Percentiles rank a stretch among this genome's conserved stretches.
Evolutionary conservation across 2,113 vertebrate genomes (phyloP).

Genomic region (Festucalex cinctus): DNA sequence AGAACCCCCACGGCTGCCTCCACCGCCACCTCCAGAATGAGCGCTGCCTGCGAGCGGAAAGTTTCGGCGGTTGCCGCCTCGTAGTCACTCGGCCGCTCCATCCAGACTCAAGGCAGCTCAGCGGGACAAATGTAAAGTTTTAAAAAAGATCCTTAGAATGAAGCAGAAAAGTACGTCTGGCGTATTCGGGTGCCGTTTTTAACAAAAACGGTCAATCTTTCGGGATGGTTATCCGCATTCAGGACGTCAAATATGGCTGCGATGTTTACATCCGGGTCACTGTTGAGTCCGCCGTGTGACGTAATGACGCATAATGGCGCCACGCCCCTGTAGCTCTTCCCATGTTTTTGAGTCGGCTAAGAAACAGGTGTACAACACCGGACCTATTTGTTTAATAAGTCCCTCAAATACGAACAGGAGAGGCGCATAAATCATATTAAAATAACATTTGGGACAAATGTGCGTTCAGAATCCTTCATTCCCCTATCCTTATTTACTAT

Average conservation of each 20-base stretch:
- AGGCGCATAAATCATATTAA: no score
- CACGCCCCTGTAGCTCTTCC: no score
- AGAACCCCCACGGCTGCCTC: slow-evolving; percentile 18
- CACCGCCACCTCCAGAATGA: slow-evolving; percentile 41
- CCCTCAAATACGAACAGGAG: no score
- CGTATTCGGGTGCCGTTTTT: neutral
- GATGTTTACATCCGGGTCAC: slow-evolving; percentile 26
- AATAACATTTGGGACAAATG: no score
- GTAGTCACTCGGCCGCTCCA: neutral
- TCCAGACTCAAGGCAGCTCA: neutral
- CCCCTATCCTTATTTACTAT: no score
- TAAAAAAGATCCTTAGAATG: neutral
- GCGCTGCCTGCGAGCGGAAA: slow-evolving; percentile 39
- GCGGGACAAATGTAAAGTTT: neutral
- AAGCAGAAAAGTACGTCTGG: neutral
- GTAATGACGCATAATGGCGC: neutral
- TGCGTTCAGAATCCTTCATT: no score
- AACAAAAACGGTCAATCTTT: neutral
- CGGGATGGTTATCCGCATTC: slow-evolving; percentile 15
- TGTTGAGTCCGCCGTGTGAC: neutral
- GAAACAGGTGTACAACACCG: no score
- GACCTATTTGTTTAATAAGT: no score
- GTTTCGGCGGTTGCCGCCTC: slow-evolving; percentile 8
- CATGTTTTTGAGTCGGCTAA: no score
- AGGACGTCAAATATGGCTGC: slow-evolving; percentile 10